Percentiles rank a stretch among this genome's conserved stretches.
phyloP scores from a whole-genome alignment of 2,113 vertebrate species.

The Phaetusa simplex region DNA sequence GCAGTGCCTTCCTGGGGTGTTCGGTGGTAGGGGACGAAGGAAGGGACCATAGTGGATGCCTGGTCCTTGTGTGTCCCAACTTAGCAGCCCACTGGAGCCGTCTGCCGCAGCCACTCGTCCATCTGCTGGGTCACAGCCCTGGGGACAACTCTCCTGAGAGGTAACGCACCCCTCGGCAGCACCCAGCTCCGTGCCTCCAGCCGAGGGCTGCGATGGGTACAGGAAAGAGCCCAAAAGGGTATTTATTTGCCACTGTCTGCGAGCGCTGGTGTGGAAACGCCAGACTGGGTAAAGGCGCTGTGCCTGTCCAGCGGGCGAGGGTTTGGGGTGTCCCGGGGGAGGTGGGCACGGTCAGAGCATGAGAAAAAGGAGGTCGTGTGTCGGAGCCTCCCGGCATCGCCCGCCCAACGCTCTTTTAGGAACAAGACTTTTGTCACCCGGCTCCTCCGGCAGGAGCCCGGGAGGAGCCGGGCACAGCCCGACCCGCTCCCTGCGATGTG shows the following conservation, averaged over 20 bases:
- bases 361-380: accelerated
- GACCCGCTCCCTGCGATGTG: not conserved
- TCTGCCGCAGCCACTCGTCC: accelerated
- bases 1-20: not conserved
- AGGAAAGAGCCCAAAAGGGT: accelerated
- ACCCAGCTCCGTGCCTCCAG: not conserved
- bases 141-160: not conserved
- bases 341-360: not conserved
- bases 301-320: accelerated
- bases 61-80: not conserved
- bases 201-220: not conserved
- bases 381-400: too few relatives aligned
- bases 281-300: accelerated
- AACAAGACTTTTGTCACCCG: too few relatives aligned
- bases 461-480: not conserved
- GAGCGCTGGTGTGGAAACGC: not conserved
- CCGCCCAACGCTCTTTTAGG: not conserved
- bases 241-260: accelerated
- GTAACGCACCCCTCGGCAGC: not conserved
- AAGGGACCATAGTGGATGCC: not conserved
- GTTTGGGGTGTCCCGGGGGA: not conserved
- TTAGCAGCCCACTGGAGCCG: not conserved
- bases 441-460: not conserved
- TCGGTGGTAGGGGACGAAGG: accelerated
- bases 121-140: not conserved